Base-by-base conservation (phyloP, 2,113 vertebrate genomes). In the Rhinopomastus cyanomelas region DNA sequence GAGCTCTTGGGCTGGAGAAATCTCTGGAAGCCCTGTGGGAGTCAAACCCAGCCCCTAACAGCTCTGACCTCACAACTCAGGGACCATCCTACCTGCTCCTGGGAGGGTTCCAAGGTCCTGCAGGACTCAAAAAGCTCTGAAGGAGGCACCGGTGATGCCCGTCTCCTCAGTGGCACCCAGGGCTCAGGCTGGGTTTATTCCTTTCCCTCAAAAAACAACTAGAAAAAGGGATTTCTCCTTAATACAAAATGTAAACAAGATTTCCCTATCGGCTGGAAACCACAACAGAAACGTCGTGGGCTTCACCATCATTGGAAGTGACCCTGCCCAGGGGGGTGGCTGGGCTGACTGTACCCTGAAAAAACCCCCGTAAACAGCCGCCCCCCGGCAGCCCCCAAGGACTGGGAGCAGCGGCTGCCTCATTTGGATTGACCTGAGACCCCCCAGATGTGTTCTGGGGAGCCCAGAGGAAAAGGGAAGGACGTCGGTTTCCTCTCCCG, bases 211-310 rank as follows among this genome's bases (percentile, higher is more conserved):
- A 51, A 17, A 9, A 53, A 81, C 87, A 25, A 51, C 67, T 49
- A 81, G 37, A 5, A 27, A 39, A 9, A 56, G 23, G 5, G 15
- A 30, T 66, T 65, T 52, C 22, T 83, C 36, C 80, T 61, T 67
- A 68, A 57, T 73, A 84, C 79, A 69, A 94, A 85, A 94, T 92
- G 95, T 96, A 96, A 96, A 96, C 95, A 96, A 30, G 80, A 72
- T 86, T 89, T 81, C 69, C 85, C 46, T 88, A 87, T 82, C 80
- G 57, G 53, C 56, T 80, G 79, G 84, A 93, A 95, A 82, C 55
- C 86, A 62, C 93, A 66, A 90, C 66, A 37, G 69, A 61, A 88
- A 27, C 0, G 0, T 20, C 2, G 5, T 34, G 52, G 62, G 20
- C 32, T 74, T 91, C 59, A 23, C 67, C n/a, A 23, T 94, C 92